Percentiles rank a stretch among this genome's conserved stretches.
These are phyloP conservation scores for Petroica traversi DNA, from an alignment of 2,113 vertebrate genomes.

Conservation along the genomic window DNA sequence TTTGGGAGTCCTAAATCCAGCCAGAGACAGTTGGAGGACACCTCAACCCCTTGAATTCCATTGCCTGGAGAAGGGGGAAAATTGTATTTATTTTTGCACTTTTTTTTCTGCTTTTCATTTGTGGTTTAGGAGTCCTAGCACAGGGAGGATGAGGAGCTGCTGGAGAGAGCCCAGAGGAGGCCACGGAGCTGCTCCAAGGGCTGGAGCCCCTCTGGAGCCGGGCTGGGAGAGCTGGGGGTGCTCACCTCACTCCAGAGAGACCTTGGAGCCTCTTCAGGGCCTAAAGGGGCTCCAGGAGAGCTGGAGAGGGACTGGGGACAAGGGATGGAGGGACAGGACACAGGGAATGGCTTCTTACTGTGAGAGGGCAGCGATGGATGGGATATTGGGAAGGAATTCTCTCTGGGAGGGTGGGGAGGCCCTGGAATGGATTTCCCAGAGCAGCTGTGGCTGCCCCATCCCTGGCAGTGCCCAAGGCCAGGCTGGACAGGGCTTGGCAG, in stretches of 20 bases:
- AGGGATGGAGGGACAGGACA: not conserved
- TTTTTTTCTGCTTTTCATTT: not conserved
- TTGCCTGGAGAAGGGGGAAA: not conserved
- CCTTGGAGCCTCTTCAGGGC: not conserved
- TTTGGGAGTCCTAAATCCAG: not conserved
- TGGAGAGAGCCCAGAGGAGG: accelerated
- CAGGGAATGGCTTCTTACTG: not conserved
- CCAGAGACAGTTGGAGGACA: not conserved
- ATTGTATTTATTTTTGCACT: not conserved
- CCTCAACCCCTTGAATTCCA: not conserved
- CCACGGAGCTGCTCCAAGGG: not conserved
- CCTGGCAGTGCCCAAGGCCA: not conserved
- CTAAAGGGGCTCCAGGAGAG: not conserved
- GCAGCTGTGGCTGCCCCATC: not conserved
- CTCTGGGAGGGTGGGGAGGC: not conserved
- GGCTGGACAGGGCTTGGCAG: not conserved
- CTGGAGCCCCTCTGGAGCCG: not conserved
- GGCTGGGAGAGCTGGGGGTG: not conserved
- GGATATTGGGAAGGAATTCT: not conserved
- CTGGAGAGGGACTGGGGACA: not conserved
- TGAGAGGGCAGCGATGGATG: not conserved
- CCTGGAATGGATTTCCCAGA: not conserved
- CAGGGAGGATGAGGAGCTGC: not conserved
- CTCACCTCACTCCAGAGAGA: not conserved
- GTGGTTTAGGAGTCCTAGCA: not conserved